Evolutionary conservation across 2,113 vertebrate species (phyloP), one percentile per base, ranked within the genome.

Genomic region (Theristicus caerulescens): DNA sequence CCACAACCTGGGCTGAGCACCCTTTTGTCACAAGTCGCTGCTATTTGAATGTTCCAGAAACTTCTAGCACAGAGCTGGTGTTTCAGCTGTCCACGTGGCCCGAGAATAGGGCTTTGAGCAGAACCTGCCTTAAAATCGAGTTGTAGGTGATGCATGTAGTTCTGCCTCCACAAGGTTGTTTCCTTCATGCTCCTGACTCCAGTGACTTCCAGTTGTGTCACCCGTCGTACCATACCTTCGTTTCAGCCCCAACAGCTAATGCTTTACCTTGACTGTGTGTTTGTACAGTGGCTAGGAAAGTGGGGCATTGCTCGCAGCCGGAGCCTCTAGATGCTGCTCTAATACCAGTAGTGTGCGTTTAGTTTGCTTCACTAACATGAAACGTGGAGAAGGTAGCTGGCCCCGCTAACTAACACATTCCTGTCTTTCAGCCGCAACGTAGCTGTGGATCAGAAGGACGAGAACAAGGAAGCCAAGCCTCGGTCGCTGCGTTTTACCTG

Each of bases 401-500:
- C 87, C 46, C 71, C 36, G 13, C 87, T 93, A n/a, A 86, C 40
- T 69, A 44, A 5, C 0, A 16, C 83, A 90, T 79, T 64, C 52
- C 97, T 96, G 93, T 96, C 85, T 98, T 96, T 96, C 98, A 99
- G 99, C 98, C 99, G 99, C 98, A 99, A 99, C 96, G 99, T 99
- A 96, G 98, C 99, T 96, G 99, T 99, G 91, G 99, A 99, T 98
- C 99, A 99, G 95, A 99, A 99, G 98, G 99, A 99, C 3, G 99
- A 99, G 96, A 98, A 98, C 98, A 99, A 99, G 97, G 99, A 99
- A 96, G 96, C 99, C 69, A 99, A 99, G 86, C 99, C 99, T 86
- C 99, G 99, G 86, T 99, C 99, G 7, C 99, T 99, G 93, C 98
- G 99, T 94, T 99, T 99, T 97, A 99, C 99, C 94, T 99, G 99